A percentile compares a stretch with the other conserved stretches of the same genome.
Conservation (phyloP, 2,797 vertebrate species). For the Pseudocheirus occidentalis region DNA sequence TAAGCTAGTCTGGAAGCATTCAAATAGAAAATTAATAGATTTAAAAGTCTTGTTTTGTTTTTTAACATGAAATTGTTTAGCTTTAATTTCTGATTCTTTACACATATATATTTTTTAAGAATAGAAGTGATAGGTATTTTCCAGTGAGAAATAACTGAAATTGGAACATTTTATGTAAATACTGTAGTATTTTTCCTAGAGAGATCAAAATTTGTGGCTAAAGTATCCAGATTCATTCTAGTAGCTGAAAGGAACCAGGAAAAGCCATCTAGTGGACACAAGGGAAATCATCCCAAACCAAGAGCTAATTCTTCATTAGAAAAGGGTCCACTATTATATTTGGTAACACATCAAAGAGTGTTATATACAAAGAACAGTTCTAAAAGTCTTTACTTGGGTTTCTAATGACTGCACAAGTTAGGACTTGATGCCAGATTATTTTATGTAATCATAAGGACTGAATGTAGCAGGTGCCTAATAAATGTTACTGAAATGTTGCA, state of each 20-base stretch:
- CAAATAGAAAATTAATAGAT: constrained; percentile 12
- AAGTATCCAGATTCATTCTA: constrained; percentile 47
- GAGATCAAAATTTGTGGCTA: constrained; percentile 32
- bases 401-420: background rate
- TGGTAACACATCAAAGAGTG: background rate
- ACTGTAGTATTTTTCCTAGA: constrained; percentile 39
- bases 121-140: background rate
- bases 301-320: constrained; percentile 55
- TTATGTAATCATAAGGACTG: background rate
- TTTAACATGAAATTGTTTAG: background rate
- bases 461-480: background rate
- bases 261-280: constrained; percentile 79
- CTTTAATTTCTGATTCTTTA: background rate
- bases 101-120: constrained; percentile 23
- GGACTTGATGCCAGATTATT: background rate
- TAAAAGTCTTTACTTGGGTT: background rate
- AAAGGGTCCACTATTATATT: constrained; percentile 20
- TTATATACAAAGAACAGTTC: constrained; percentile 31
- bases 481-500: background rate
- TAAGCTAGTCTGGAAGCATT: background rate
- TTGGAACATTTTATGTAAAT: constrained; percentile 59
- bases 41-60: background rate
- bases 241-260: background rate
- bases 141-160: constrained; percentile 45
- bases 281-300: constrained; percentile 48